Evolutionary conservation across 2,888 invertebrate genomes (phyloP), one percentile per base, ranked within the genome.

Genomic region (Ecdyonurus torrentis): DNA sequence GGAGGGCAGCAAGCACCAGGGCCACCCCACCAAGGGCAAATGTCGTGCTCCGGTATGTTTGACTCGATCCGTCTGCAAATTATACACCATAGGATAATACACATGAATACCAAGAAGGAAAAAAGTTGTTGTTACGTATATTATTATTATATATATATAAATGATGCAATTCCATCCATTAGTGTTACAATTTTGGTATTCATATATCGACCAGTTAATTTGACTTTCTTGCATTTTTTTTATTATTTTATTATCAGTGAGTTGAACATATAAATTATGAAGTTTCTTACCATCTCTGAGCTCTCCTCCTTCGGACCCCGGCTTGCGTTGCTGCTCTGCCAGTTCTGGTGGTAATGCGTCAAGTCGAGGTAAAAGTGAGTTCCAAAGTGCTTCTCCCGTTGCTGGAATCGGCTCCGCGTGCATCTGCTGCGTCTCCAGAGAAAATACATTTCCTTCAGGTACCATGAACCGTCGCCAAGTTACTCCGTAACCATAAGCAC

Each of bases 401-500:
- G 61, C 15, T 20, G 19, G 63, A 3, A 59, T 3, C 7, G 25
- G 23, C 24, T 25, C 59, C 18, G 61, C 63, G 25, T 63, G 25
- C 63, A 63, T 63, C 20, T 61, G 63, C 52, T 63, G 63, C n/a
- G 50, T 65, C 61, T 68, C 66, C 25, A 70, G 65, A 7, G 66
- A 63, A 25, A 69, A 65, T 61, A 66, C 67, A 61, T 67, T 68
- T 20, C 67, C 65, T n/a, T 65, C 66, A 5, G 66, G 64, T 70
- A 67, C 76, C 78, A 70, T 85, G 7, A 67, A 86, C 22, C 80
- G 78, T 66, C 77, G 75, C 86, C 87, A 87, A 15, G 75, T 74
- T 59, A 79, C 78, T 61, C 71, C 71, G 64, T 70, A 71, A 1
- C 71, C 70, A 61, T 69, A 70, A 1, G 70, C 70, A 24, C 76